Evolutionary conservation across 2,113 vertebrate genomes (phyloP).

Genomic region (Rhipidura dahli): DNA sequence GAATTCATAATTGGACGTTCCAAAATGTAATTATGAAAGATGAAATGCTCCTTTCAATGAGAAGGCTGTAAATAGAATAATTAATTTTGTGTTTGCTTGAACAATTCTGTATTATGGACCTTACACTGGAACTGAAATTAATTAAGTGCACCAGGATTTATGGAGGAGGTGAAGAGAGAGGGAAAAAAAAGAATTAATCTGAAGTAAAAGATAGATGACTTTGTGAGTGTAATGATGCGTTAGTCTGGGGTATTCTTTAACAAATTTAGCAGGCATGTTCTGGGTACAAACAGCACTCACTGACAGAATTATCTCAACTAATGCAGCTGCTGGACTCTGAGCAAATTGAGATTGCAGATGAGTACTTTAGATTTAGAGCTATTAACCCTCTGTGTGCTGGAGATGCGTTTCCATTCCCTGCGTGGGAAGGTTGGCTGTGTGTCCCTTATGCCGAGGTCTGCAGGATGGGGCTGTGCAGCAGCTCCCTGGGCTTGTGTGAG

Average conservation of each 20-base stretch:
- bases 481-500: neutral
- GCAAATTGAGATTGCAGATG: constrained; percentile 73
- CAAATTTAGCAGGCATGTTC: constrained; percentile 91
- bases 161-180: constrained; percentile 93
- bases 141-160: constrained; percentile 99
- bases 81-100: constrained; percentile 99
- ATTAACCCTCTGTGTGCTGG: constrained; percentile 45
- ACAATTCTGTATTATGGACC: constrained; percentile 98
- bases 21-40: constrained; percentile 99
- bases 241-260: constrained; percentile 88
- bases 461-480: rapidly evolving
- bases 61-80: constrained; percentile 99
- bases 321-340: constrained; percentile 86
- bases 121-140: constrained; percentile 97
- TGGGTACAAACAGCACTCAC: constrained; percentile 80
- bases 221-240: constrained; percentile 95
- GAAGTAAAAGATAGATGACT: constrained; percentile 97
- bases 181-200: constrained; percentile 97
- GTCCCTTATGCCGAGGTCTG: neutral
- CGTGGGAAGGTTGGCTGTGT: neutral
- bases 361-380: constrained; percentile 61
- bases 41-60: constrained; percentile 99
- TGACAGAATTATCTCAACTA: constrained; percentile 94
- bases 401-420: neutral
- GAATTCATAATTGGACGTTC: constrained; percentile 94